Base-by-base conservation (phyloP, 1,140 invertebrate species). In the Caenorhabditis briggsae region DNA sequence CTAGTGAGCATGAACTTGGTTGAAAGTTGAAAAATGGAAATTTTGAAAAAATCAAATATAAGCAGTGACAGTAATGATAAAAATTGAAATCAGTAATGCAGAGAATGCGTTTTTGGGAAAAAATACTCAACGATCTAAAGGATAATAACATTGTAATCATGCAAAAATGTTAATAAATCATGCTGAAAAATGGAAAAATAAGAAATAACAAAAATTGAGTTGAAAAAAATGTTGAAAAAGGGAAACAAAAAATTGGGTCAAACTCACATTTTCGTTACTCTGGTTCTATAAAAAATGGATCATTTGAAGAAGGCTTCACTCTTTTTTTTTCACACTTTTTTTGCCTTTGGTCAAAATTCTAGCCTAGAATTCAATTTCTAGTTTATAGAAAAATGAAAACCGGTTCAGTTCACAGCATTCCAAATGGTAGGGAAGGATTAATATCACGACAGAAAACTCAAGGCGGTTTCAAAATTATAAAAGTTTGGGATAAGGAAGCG, bases 181-280 rank as follows among this genome's bases (percentile, higher is more conserved):
- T 78, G 46, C 70, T 25, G 43, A 50, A 78, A 59, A 50, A 70
- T 18, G 33, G 33, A 46, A 50, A 78, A 48, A 78, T 70, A 8
- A 20, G 41, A 70, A 33, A 70, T n/a, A 70, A 70, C 64, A n/a
- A 16, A n/a, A 70, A 46, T 70, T 43, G 33, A 33, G 33, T 46
- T 46, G 20, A 43, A 12, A 70, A 41, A 70, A 70, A 18, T 18
- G 14, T 50, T 12, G n/a, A 14, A 78, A 78, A 78, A 74, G 11
- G 65, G 33, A 74, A 43, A 43, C 12, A 46, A 78, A 78, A 78
- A 48, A 78, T 41, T 9, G 50, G 70, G 20, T 53, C 46, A 78
- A 78, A 78, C 70, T 78, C 70, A 78, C 70, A 78, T 78, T 78
- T 78, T 78, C 70, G 70, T 78, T 78, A 78, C 70, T 78, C n/a